Evolutionary conservation across 2,888 invertebrate genomes (phyloP).

Genomic region (Actias luna): DNA sequence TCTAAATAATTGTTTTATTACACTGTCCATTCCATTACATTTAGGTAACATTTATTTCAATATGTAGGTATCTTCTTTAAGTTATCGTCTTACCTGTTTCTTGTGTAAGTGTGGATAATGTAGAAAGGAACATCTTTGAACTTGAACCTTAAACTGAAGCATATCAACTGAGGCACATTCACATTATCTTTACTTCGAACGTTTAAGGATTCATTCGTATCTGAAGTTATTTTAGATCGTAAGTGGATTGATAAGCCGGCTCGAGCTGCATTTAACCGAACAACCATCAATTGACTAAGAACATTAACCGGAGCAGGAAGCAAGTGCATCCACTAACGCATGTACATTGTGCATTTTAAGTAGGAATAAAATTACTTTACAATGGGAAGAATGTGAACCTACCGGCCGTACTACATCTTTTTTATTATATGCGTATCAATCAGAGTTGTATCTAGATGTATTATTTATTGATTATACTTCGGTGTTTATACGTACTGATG

Average conservation of each 20-base stretch:
- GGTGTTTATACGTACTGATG: neutral
- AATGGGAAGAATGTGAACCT: neutral
- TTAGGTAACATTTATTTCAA: neutral
- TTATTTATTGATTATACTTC: neutral
- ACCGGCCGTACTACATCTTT: neutral
- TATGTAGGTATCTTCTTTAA: neutral
- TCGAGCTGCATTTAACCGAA: conserved; percentile 38
- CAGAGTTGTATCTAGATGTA: neutral
- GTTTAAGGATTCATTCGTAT: conserved; percentile 51
- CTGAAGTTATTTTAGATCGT: conserved; percentile 60
- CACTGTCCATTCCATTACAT: neutral
- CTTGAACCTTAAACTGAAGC: conserved; percentile 6
- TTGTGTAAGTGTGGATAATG: neutral
- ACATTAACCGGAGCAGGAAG: conserved; percentile 48
- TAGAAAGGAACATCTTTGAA: neutral
- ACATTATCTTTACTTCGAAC: conserved; percentile 32
- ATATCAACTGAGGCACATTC: conserved; percentile 13
- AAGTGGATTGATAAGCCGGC: conserved; percentile 61
- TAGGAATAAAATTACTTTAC: conserved; percentile 1
- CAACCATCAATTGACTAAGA: conserved; percentile 53
- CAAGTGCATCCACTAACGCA: conserved; percentile 20
- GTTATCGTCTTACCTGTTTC: neutral
- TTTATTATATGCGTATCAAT: neutral
- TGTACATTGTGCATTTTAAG: neutral
- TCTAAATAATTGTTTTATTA: neutral